Evolutionary conservation across 2,888 invertebrate species (phyloP), one percentile per base, ranked within the genome.

Genomic region (Drosophila greeni): DNA sequence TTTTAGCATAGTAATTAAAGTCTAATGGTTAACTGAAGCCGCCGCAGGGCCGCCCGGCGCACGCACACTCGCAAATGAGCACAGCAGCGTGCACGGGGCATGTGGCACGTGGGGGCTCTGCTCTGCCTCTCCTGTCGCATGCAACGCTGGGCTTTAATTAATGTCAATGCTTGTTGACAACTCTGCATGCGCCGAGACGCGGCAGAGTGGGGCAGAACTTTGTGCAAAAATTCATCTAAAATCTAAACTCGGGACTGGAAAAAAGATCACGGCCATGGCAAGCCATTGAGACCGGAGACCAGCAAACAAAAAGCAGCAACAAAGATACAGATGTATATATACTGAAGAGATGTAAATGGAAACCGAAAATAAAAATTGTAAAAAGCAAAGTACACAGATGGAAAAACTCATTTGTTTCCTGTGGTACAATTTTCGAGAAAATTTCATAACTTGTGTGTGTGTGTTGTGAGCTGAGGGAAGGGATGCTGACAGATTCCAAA

Each of bases 1-100:
- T 78, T 77, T 78, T 75, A 74, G 79, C 82, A 74, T 66, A 79
- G 82, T 74, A 78, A 78, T 82, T 78, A 78, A 78, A 76, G 78
- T 65, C 72, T 76, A 82, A 78, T 76, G 72, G 72, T 74, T 82
- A 72, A 69, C 70, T 75, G 68, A 77, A 77, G 75, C 73, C 57
- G 66, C 72, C 74, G 66, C 61, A 55, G 47, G 55, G 58, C 55
- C 64, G 18, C 37, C 12, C 51, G 56, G 56, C 47, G 47, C 59
- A 56, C 43, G 43, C 47, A 54, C 52, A 47, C 29, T 51, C 40
- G 56, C 64, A 52, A 52, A 74, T 71, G 42, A 34, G 49, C 60
- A 57, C 42, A 42, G 9, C 55, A 33, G 36, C 12, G 16, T 7
- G 16, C n/a, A 6, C 29, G 9, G 24, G 23, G 33, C 14, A 33